A percentile compares a stretch with the other conserved stretches of the same genome.
Conservation (phyloP, 2,888 invertebrate species). For the Parasteatoda lunata region DNA sequence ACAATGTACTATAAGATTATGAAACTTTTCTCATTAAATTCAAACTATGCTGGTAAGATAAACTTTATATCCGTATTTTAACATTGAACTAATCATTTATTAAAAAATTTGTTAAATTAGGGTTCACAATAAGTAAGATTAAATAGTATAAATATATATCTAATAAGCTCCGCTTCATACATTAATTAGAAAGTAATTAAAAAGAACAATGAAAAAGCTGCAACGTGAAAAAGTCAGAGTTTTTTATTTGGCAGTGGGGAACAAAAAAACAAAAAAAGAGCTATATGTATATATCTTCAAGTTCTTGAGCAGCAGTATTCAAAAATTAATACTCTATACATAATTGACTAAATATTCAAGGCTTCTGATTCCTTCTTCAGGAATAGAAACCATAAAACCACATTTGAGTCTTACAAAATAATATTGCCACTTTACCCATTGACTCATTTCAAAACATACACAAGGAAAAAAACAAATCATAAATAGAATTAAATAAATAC, state of each 20-base stretch:
- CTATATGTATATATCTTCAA: constrained; percentile 23
- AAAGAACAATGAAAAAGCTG: background rate
- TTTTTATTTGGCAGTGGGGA: constrained; percentile 64
- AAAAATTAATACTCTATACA: constrained; percentile 24
- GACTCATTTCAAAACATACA: background rate
- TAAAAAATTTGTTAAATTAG: too few species aligned
- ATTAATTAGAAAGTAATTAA: too few species aligned
- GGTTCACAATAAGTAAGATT: too few species aligned
- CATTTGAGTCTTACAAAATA: constrained; percentile 37
- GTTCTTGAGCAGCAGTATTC: constrained; percentile 54
- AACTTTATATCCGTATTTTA: too few species aligned
- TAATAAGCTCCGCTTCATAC: too few species aligned
- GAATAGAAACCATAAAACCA: constrained; percentile 6
- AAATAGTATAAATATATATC: too few species aligned
- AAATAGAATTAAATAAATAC: constrained; percentile 59
- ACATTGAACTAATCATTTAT: too few species aligned
- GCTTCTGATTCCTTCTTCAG: constrained; percentile 1
- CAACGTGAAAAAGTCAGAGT: constrained; percentile 50
- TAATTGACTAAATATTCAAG: constrained; percentile 40
- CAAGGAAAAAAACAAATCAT: constrained; percentile 20
- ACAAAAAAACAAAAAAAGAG: constrained; percentile 39
- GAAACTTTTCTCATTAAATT: too few species aligned
- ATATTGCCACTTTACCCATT: constrained; percentile 64
- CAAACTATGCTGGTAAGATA: too few species aligned
- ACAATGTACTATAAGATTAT: too few species aligned